Conservation (phyloP, 2,888 invertebrate genomes). For the Rhogogaster chlorosoma region DNA sequence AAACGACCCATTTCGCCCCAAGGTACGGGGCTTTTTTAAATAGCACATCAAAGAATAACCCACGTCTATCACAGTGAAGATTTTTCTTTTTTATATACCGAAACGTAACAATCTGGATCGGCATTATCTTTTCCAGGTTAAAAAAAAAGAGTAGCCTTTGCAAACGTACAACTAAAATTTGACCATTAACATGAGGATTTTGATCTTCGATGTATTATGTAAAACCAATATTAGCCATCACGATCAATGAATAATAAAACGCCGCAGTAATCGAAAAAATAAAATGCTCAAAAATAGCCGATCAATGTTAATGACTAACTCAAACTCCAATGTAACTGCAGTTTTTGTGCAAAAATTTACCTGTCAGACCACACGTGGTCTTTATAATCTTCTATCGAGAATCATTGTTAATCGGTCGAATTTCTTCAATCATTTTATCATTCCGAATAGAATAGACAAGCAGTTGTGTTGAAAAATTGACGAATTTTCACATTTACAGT, state of each 20-base stretch:
- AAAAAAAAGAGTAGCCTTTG: background rate
- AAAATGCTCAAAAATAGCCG: background rate
- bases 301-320: background rate
- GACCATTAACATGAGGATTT: background rate
- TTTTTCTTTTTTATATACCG: background rate
- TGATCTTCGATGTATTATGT: background rate
- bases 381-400: background rate
- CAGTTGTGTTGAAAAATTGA: no score
- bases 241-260: background rate
- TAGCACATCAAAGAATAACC: background rate
- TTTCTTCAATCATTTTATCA: background rate
- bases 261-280: background rate
- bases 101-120: background rate
- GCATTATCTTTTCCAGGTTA: background rate
- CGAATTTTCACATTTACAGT: no score
- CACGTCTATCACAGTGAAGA: background rate
- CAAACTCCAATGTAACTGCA: background rate
- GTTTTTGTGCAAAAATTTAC: background rate
- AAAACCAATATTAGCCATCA: background rate
- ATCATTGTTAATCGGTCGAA: background rate
- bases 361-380: background rate
- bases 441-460: background rate
- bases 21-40: background rate
- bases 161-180: background rate
- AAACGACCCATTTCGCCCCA: background rate